phyloP scores from a whole-genome alignment of 2,888 invertebrate species.

The Buathra laborator region DNA sequence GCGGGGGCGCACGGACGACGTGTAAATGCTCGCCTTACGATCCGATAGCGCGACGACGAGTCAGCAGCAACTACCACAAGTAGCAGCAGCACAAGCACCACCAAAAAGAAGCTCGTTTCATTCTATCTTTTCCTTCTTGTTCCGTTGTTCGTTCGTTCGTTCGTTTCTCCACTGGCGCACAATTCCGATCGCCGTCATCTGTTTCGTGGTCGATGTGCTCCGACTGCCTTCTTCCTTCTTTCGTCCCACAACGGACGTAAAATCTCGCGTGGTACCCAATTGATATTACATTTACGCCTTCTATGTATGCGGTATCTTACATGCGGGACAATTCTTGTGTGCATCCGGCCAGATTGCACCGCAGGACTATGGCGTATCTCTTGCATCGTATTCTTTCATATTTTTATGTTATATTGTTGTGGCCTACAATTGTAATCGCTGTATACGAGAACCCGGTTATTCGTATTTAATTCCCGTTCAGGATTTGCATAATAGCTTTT shows the following conservation, averaged over 20 bases:
- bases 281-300: constrained; percentile 69
- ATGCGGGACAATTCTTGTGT: not conserved
- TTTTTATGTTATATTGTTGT: not conserved
- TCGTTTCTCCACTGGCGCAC: constrained; percentile 45
- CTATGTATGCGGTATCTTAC: constrained; percentile 29
- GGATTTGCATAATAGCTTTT: constrained; percentile 80
- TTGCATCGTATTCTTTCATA: constrained; percentile 9
- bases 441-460: constrained; percentile 23
- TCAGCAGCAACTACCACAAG: constrained; percentile 49
- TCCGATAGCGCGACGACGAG: constrained; percentile 79
- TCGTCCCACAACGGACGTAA: not conserved
- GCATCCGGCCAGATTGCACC: constrained; percentile 24
- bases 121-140: constrained; percentile 66
- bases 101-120: constrained; percentile 73
- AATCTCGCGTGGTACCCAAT: not conserved
- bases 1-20: constrained; percentile 81
- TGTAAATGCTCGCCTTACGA: constrained; percentile 84
- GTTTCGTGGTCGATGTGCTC: constrained; percentile 41
- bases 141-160: constrained; percentile 53
- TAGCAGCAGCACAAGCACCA: constrained; percentile 41
- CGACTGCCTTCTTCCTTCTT: constrained; percentile 47
- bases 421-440: not conserved
- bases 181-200: constrained; percentile 37
- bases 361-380: not conserved
- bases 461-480: constrained; percentile 74